A percentile compares a stretch with the other conserved stretches of the same genome.
These are phyloP conservation scores for Cyrtorhinus lividipennis DNA, from an alignment of 1,140 invertebrate species.

Conservation along the genomic window DNA sequence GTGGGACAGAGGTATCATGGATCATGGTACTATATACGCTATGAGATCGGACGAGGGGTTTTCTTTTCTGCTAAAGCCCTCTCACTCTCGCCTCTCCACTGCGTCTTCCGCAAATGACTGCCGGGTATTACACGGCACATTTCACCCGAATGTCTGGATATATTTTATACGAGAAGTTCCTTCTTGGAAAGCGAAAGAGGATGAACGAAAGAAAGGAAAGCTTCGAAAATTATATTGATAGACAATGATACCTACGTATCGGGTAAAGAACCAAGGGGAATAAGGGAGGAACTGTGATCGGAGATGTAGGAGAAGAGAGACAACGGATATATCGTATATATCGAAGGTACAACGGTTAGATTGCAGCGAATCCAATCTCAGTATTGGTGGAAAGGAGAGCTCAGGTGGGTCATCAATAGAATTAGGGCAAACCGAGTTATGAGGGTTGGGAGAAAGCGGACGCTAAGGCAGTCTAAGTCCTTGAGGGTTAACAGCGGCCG, in stretches of 20 bases:
- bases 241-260: neutral
- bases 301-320: neutral
- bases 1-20: neutral
- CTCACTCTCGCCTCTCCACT: neutral
- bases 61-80: neutral
- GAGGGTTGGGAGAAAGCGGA: neutral
- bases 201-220: neutral
- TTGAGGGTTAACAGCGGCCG: neutral
- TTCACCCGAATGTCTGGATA: slow-evolving; percentile 5
- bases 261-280: neutral
- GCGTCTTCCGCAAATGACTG: slow-evolving; percentile 1
- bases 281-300: neutral
- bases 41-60: neutral
- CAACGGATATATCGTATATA: neutral
- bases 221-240: neutral
- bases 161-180: neutral
- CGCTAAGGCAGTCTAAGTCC: neutral
- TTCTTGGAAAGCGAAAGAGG: neutral
- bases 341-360: neutral
- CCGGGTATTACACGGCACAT: slow-evolving; percentile 6
- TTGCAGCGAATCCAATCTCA: neutral
- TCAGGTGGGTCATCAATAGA: slow-evolving; percentile 5
- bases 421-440: slow-evolving; percentile 8
- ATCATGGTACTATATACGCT: neutral
- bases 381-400: neutral